Evolutionary conservation across 2,888 invertebrate genomes (phyloP).

Genomic region (Mimachlamys varia): DNA sequence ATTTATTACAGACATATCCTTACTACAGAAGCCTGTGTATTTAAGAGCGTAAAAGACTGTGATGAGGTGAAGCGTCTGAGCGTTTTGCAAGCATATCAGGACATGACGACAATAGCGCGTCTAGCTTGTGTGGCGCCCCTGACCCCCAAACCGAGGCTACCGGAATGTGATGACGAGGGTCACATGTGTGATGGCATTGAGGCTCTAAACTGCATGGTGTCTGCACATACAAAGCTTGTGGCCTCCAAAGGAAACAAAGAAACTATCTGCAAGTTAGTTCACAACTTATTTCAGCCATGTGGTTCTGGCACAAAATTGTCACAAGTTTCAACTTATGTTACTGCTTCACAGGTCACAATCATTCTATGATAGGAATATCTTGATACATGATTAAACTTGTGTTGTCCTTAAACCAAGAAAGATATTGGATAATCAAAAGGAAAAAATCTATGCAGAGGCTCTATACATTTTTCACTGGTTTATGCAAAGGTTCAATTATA

Average conservation of each 20-base stretch:
- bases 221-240: slow-evolving; percentile 28
- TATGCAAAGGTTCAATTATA: too few relatives aligned
- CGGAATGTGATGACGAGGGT: background rate
- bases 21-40: slow-evolving; percentile 38
- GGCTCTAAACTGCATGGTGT: slow-evolving; percentile 43
- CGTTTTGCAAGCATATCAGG: slow-evolving; percentile 29
- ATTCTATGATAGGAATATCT: too few relatives aligned
- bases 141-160: background rate
- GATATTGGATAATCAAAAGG: too few relatives aligned
- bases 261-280: slow-evolving; percentile 32
- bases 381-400: too few relatives aligned
- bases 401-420: too few relatives aligned
- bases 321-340: too few relatives aligned
- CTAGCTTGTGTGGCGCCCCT: slow-evolving; percentile 36
- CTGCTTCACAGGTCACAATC: too few relatives aligned
- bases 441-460: too few relatives aligned
- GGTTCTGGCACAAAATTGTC: background rate
- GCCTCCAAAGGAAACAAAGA: background rate
- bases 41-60: slow-evolving; percentile 39
- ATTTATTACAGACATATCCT: background rate
- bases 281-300: background rate
- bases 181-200: slow-evolving; percentile 38
- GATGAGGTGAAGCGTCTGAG: background rate
- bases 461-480: too few relatives aligned
- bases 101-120: slow-evolving; percentile 36